A percentile compares a stretch with the other conserved stretches of the same genome.
Evolutionary conservation across 2,797 vertebrate species (phyloP).

Genomic region (Periparus ater): DNA sequence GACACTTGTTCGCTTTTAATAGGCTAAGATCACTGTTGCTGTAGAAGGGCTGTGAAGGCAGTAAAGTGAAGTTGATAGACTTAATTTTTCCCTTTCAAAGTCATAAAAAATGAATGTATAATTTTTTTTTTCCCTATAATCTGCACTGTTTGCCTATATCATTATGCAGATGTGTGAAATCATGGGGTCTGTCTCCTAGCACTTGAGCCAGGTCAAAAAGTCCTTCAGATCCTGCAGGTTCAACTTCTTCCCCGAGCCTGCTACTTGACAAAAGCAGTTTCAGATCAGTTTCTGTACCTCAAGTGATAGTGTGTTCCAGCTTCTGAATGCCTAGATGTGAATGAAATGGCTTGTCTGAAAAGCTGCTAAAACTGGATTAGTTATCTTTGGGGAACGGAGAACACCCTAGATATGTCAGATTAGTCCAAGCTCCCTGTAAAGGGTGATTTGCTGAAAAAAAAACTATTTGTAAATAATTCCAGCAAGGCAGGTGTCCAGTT

Average conservation of each 20-base stretch:
- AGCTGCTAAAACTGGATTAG: background rate
- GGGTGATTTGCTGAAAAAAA: background rate
- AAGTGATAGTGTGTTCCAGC: background rate
- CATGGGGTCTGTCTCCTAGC: background rate
- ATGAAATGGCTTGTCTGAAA: background rate
- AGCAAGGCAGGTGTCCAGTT: background rate
- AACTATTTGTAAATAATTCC: background rate
- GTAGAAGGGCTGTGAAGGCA: background rate
- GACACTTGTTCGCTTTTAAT: background rate
- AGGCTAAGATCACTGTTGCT: background rate
- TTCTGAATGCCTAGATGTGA: background rate
- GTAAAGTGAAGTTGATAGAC: background rate
- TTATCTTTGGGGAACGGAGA: background rate
- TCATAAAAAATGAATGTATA: background rate
- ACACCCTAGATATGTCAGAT: background rate
- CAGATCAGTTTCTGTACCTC: background rate
- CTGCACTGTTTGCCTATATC: background rate
- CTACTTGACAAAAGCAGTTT: background rate
- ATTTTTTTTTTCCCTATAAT: background rate
- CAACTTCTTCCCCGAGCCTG: background rate
- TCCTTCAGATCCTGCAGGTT: background rate
- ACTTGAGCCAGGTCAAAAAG: background rate
- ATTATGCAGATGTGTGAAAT: background rate
- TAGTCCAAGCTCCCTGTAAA: background rate
- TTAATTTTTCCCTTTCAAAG: background rate